Evolutionary conservation across 2,888 invertebrate species (phyloP).

Genomic region (Omphaloscelis lunosa): DNA sequence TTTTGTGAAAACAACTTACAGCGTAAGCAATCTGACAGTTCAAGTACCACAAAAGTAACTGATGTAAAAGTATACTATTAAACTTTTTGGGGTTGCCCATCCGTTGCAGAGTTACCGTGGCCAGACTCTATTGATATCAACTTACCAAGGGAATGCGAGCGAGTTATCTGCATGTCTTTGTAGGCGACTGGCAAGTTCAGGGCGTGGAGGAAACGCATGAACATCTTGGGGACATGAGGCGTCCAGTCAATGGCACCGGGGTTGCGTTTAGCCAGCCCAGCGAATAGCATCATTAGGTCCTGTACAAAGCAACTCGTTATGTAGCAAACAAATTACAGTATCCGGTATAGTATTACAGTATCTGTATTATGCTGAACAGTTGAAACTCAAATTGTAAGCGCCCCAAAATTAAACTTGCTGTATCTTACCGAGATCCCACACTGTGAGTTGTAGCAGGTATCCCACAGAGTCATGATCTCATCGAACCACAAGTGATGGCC

Average conservation of each 20-base stretch:
- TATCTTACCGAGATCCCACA: slow-evolving; percentile 90
- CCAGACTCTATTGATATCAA: slow-evolving; percentile 2
- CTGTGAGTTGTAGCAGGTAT: slow-evolving; percentile 93
- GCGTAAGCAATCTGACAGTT: too few species aligned
- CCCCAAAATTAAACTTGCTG: background rate
- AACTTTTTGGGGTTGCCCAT: too few species aligned
- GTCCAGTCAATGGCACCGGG: slow-evolving; percentile 97
- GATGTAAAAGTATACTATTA: too few species aligned
- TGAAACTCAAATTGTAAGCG: too few species aligned
- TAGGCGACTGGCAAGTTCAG: slow-evolving; percentile 95
- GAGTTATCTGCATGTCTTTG: slow-evolving; percentile 91
- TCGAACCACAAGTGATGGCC: slow-evolving; percentile 95
- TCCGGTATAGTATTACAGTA: background rate
- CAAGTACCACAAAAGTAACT: too few species aligned
- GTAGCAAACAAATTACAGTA: background rate
- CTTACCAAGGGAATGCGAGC: slow-evolving; percentile 88
- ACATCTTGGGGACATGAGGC: slow-evolving; percentile 95
- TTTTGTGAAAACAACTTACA: too few species aligned
- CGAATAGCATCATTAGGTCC: slow-evolving; percentile 94
- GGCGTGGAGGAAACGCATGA: slow-evolving; percentile 93
- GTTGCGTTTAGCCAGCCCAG: slow-evolving; percentile 93
- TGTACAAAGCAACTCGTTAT: slow-evolving; percentile 73
- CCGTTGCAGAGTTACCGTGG: too few species aligned
- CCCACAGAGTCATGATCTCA: slow-evolving; percentile 95
- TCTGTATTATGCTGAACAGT: background rate